A percentile compares a stretch with the other conserved stretches of the same genome.
phyloP scores from a whole-genome alignment of 2,888 invertebrate species.

The Eulithis prunata region DNA sequence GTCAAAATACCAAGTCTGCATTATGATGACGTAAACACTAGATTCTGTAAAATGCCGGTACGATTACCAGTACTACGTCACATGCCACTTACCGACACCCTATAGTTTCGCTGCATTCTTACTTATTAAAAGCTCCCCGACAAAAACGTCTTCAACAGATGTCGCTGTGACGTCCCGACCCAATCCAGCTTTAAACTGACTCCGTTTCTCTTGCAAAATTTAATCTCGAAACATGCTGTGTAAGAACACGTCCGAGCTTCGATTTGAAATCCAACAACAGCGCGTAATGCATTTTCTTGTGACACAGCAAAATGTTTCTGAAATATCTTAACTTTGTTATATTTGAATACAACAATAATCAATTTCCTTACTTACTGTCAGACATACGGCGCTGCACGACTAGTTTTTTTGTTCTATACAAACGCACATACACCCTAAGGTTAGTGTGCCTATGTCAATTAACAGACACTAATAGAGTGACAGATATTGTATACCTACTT shows the following conservation, averaged over 20 bases:
- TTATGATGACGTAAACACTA: background rate
- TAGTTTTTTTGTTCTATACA: too few species aligned
- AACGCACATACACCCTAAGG: too few species aligned
- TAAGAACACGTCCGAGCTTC: slow-evolving; percentile 33
- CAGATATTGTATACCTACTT: too few species aligned
- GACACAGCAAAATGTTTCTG: background rate
- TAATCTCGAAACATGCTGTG: slow-evolving; percentile 41
- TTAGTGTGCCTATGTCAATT: too few species aligned
- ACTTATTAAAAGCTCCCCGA: slow-evolving; percentile 61
- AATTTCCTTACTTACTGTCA: too few species aligned
- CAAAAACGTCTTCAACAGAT: slow-evolving; percentile 58
- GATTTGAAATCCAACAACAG: slow-evolving; percentile 19
- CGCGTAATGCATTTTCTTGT: slow-evolving; percentile 12
- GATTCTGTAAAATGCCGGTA: slow-evolving; percentile 10
- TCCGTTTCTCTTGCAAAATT: slow-evolving; percentile 59
- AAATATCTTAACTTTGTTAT: background rate
- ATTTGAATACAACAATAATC: too few species aligned
- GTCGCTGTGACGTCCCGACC: slow-evolving; percentile 53
- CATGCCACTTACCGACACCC: slow-evolving; percentile 33
- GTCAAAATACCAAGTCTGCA: background rate
- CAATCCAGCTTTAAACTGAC: slow-evolving; percentile 61
- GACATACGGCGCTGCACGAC: too few species aligned
- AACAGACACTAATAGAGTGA: too few species aligned
- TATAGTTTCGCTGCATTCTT: slow-evolving; percentile 48
- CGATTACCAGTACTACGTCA: background rate